Conservation (phyloP, 2,113 vertebrate species). For the Apodemus sylvaticus region DNA sequence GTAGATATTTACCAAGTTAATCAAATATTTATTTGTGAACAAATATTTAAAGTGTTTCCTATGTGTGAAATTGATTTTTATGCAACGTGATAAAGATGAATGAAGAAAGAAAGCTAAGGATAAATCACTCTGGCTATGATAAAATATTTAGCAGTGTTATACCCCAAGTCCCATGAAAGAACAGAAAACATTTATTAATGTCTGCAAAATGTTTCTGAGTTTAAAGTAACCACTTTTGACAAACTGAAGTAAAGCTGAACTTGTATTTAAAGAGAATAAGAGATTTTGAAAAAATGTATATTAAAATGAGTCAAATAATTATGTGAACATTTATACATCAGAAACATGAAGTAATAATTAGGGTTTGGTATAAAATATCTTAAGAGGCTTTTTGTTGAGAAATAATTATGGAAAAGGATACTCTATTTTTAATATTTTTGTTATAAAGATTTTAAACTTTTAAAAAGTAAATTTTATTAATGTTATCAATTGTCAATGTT, state of each 20-base stretch:
- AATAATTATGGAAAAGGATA: background rate
- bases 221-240: background rate
- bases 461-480: background rate
- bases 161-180: background rate
- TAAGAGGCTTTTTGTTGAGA: background rate
- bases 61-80: background rate
- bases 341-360: background rate
- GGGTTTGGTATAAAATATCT: fast-evolving
- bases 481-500: background rate
- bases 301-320: background rate
- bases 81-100: background rate
- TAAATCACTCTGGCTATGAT: background rate
- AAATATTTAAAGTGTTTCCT: background rate
- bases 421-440: background rate
- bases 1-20: background rate
- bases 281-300: background rate
- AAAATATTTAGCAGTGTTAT: background rate
- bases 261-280: background rate
- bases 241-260: background rate
- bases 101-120: background rate
- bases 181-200: background rate
- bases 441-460: background rate
- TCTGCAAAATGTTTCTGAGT: background rate
- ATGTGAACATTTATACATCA: background rate
- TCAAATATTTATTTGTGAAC: background rate